phyloP scores from a whole-genome alignment of 2,797 vertebrate genomes.

The Notoglanidium macrostoma region DNA sequence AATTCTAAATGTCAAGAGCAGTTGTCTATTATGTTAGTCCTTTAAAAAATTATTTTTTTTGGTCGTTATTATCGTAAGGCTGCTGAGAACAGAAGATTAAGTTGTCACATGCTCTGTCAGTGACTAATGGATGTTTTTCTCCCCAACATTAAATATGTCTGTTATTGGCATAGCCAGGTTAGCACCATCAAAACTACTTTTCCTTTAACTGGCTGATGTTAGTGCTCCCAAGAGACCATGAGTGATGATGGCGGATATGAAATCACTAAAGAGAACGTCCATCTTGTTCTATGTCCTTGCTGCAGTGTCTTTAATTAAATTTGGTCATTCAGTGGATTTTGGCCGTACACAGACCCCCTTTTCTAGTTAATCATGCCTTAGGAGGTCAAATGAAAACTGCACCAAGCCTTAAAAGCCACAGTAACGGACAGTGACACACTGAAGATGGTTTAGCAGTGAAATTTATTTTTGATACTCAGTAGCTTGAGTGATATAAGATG shows the following conservation, averaged over 20 bases:
- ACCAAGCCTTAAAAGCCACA: background rate
- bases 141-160: constrained; percentile 46
- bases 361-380: constrained; percentile 29
- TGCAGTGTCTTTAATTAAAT: constrained; percentile 50
- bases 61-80: background rate
- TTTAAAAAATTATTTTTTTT: background rate
- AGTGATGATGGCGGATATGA: constrained; percentile 61
- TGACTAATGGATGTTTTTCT: constrained; percentile 40
- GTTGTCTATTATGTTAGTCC: background rate
- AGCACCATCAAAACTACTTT: constrained; percentile 49
- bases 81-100: constrained; percentile 21
- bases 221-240: constrained; percentile 50
- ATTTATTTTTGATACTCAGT: background rate
- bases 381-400: constrained; percentile 4
- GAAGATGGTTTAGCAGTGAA: background rate
- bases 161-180: constrained; percentile 46
- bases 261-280: constrained; percentile 59
- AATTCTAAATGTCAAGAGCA: background rate
- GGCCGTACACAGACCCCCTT: constrained; percentile 26
- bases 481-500: background rate
- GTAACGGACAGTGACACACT: background rate
- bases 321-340: constrained; percentile 34
- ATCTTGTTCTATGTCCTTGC: constrained; percentile 49
- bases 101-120: constrained; percentile 35
- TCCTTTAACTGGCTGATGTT: constrained; percentile 45